A percentile compares a stretch with the other conserved stretches of the same genome.
Evolutionary conservation across 2,888 invertebrate species (phyloP).

Genomic region (Keiferia lycopersicella): DNA sequence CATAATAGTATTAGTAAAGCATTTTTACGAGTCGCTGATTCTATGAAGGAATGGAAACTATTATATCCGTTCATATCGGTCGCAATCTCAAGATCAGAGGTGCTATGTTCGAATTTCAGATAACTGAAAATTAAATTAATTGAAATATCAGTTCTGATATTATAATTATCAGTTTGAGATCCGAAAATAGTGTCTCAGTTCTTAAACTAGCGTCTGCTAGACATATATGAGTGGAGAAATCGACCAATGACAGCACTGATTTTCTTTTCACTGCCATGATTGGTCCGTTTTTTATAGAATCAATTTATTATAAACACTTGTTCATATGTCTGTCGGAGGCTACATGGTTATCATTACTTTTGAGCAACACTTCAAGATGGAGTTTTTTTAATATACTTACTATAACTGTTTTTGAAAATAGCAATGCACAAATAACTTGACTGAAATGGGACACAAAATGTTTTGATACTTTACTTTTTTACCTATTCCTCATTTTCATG

Average conservation of each 20-base stretch:
- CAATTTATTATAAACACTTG: conserved; percentile 69
- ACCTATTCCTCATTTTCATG: conserved; percentile 54
- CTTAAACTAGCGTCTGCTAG: conserved; percentile 72
- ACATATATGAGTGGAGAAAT: conserved; percentile 75
- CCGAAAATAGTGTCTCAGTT: conserved; percentile 71
- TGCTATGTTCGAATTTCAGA: conserved; percentile 62
- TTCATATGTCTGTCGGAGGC: conserved; percentile 80
- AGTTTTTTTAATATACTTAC: conserved; percentile 61
- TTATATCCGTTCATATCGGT: conserved; percentile 64
- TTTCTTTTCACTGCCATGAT: conserved; percentile 76
- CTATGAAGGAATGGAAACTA: conserved; percentile 70
- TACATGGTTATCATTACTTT: conserved; percentile 73
- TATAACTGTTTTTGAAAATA: conserved; percentile 66
- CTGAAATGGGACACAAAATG: conserved; percentile 79
- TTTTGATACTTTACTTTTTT: conserved; percentile 77
- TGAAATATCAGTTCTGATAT: background rate
- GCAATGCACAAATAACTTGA: conserved; percentile 78
- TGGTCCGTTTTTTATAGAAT: conserved; percentile 77
- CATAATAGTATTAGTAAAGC: conserved; percentile 28
- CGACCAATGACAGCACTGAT: conserved; percentile 79
- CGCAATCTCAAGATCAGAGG: conserved; percentile 77
- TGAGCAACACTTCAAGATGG: conserved; percentile 80
- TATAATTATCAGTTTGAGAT: conserved; percentile 43
- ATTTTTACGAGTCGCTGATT: conserved; percentile 65
- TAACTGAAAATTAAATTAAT: conserved; percentile 20